Conservation (phyloP, 1,140 invertebrate genomes). For the Ridgeia piscesae region DNA sequence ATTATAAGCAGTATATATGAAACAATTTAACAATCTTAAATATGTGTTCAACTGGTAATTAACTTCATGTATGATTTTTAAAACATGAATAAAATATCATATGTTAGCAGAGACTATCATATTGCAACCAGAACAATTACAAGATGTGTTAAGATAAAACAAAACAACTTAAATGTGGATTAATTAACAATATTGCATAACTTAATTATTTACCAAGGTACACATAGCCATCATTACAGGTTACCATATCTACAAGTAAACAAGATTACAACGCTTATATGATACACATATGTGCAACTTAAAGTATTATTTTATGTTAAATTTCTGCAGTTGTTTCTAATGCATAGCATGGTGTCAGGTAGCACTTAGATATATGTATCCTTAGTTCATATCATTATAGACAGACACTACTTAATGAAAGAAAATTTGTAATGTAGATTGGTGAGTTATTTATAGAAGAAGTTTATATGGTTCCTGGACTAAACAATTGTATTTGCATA, state of each 20-base stretch:
- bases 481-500: background rate
- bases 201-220: constrained; percentile 1
- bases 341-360: no score
- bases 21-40: no score
- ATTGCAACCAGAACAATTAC: background rate
- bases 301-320: no score
- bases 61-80: no score
- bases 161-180: background rate
- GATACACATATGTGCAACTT: no score
- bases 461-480: background rate
- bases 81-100: background rate
- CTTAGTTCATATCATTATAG: no score
- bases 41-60: no score
- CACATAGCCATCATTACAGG: background rate
- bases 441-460: no score
- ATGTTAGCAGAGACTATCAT: background rate
- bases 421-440: no score
- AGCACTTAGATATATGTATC: no score
- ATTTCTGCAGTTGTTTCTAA: no score
- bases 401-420: background rate
- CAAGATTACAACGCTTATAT: background rate
- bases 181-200: background rate
- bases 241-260: background rate
- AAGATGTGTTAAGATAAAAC: background rate
- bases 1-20: no score